Base-by-base conservation (phyloP, 2,113 vertebrate species). In the Saguinus midas region DNA sequence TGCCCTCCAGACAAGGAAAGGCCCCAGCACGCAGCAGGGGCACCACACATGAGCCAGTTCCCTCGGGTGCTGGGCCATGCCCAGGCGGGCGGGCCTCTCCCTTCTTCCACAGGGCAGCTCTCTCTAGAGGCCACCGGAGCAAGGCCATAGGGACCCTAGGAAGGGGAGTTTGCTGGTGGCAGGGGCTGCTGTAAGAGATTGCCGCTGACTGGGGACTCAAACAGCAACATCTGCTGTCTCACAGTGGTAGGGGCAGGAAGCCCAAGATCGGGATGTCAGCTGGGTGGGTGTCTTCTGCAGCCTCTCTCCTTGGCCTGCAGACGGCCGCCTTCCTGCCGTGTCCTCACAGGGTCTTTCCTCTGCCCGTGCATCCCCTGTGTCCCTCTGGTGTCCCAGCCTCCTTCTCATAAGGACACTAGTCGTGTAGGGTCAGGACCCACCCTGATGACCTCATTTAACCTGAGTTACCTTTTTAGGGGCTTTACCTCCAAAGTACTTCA, bases 31-130 rank as follows among this genome's bases (percentile, higher is more conserved):
- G 1, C 16, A 32, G n/a, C 13, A 8, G 29, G 43, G 66, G 52
- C 1, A 64, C 17, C 2, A 0, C 20, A 35, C 6, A 32, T 3
- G 2, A 13, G 12, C 48, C 10, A 14, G 18, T 5, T 32, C 43
- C 43, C 23, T 32, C 48, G 75, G 48, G 29, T 8, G 2, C 58
- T 50, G 5, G 32, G 16, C 14, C 37, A 20, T 1, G 10, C 37
- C 45, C 32, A 17, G 40, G 25, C 32, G 57, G 9, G 43, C 18
- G 6, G 45, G 32, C 48, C 58, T 48, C 13, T 27, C 81, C 25
- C 13, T 9, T 12, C 58, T 48, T 87, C 17, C 20, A 13, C 23
- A 32, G 68, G 52, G 45, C 17, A 57, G 43, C 13, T 55, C 1
- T 82, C 45, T 35, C 20, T 64, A n/a, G 40, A 75, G n/a, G 29